These are phyloP conservation scores for Candidula unifasciata DNA, from an alignment of 2,888 invertebrate species.

Conservation along the genomic window DNA sequence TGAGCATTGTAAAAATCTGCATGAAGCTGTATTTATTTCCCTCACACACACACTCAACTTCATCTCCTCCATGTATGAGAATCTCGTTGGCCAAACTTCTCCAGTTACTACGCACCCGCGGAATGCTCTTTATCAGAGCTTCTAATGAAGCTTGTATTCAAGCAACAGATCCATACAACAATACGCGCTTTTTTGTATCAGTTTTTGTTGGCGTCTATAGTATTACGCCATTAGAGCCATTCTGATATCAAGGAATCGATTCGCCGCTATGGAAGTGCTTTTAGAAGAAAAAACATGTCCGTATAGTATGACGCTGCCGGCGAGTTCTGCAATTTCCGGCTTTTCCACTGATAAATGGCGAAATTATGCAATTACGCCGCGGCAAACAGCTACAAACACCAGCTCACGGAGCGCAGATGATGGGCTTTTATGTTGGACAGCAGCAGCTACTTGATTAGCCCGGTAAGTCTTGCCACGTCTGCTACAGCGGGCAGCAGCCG, in stretches of 20 bases:
- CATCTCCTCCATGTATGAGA: background rate
- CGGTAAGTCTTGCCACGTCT: conserved; percentile 15
- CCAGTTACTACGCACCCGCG: background rate
- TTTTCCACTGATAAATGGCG: conserved; percentile 34
- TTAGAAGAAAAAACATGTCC: background rate
- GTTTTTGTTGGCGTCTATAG: conserved; percentile 17
- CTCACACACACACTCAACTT: background rate
- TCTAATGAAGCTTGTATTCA: background rate
- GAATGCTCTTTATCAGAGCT: conserved; percentile 17
- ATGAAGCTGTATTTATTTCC: too few relatives aligned
- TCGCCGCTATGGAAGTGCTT: conserved; percentile 6
- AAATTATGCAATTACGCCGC: conserved; percentile 30
- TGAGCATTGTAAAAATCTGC: too few relatives aligned
- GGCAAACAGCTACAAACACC: conserved; percentile 20
- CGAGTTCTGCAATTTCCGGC: conserved; percentile 41
- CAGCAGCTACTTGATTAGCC: conserved; percentile 21
- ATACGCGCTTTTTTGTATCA: background rate
- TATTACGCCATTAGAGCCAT: conserved; percentile 25
- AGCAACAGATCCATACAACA: conserved; percentile 30
- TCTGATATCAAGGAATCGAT: conserved; percentile 15
- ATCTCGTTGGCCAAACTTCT: background rate
- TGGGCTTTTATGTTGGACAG: background rate
- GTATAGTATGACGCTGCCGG: background rate
- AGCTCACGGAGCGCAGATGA: background rate
- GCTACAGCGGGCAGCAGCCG: background rate